These are phyloP conservation scores for Nemopilema nomurai DNA, from an alignment of 30 jellyfish, hydroid and myxozoan species.

Conservation along the genomic window DNA sequence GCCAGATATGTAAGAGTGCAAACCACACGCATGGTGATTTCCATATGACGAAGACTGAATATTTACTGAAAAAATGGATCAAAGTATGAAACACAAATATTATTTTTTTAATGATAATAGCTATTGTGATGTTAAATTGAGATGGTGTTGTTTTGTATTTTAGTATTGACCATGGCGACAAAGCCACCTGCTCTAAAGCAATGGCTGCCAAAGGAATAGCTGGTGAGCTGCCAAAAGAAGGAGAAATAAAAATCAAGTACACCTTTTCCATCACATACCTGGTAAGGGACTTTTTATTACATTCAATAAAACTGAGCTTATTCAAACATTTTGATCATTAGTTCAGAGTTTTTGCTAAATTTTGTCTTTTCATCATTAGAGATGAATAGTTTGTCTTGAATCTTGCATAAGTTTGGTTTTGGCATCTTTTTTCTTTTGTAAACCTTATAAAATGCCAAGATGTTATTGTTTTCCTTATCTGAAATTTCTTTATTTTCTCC, in stretches of 20 bases:
- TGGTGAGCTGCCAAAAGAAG: conserved; percentile 43
- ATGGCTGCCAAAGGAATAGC: conserved; percentile 80
- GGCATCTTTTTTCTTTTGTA: neutral
- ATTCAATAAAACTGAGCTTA: too few relatives aligned
- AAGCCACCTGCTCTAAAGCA: conserved; percentile 64
- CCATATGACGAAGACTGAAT: too few relatives aligned
- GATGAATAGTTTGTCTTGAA: neutral
- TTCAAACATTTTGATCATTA: too few relatives aligned
- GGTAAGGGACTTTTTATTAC: conserved; percentile 36
- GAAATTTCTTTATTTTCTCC: neutral
- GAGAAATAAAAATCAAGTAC: conserved; percentile 58
- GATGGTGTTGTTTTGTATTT: neutral
- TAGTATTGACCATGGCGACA: conserved; percentile 49
- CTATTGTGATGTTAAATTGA: neutral
- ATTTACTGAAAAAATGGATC: too few relatives aligned
- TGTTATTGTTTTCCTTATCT: neutral
- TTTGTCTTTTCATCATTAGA: neutral
- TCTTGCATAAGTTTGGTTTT: too few relatives aligned
- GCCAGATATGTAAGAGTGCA: too few relatives aligned
- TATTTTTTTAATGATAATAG: neutral
- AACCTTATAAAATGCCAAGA: neutral
- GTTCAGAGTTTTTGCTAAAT: neutral
- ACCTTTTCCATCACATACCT: conserved; percentile 80
- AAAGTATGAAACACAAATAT: too few relatives aligned
- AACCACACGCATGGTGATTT: too few relatives aligned